These are phyloP conservation scores for Sporophila hypoxantha DNA, from an alignment of 2,113 vertebrate species.

Conservation along the genomic window DNA sequence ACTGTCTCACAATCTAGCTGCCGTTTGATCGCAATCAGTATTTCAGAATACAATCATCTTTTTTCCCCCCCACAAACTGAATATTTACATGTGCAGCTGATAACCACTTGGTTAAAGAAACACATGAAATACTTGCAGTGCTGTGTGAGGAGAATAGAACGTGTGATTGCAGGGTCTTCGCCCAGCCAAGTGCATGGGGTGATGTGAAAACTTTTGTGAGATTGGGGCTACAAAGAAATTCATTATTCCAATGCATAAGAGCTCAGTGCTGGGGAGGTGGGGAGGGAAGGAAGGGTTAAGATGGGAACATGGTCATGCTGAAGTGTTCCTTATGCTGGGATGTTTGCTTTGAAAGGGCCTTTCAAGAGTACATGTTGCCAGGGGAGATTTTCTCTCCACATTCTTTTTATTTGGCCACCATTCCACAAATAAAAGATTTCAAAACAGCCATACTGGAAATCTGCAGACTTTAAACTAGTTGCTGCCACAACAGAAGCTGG, in stretches of 20 bases:
- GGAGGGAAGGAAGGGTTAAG: not conserved
- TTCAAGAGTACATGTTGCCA: slow-evolving; percentile 30
- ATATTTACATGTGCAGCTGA: not conserved
- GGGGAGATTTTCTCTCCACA: slow-evolving; percentile 27
- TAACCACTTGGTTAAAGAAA: not conserved
- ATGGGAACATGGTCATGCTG: not conserved
- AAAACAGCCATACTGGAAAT: not conserved
- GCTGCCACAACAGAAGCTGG: not conserved
- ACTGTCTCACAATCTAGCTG: slow-evolving; percentile 8
- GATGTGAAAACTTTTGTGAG: not conserved
- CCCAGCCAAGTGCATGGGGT: not conserved
- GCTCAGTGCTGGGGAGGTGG: not conserved
- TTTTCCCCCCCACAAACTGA: accelerated
- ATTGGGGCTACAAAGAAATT: not conserved
- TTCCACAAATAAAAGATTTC: slow-evolving; percentile 28
- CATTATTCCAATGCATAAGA: not conserved
- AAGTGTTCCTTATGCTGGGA: not conserved
- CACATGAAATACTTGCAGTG: not conserved
- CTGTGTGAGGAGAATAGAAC: not conserved
- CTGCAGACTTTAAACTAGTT: not conserved
- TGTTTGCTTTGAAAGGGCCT: slow-evolving; percentile 23
- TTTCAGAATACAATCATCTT: not conserved
- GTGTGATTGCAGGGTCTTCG: not conserved
- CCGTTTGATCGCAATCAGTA: slow-evolving; percentile 44
- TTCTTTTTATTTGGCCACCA: slow-evolving; percentile 15